These are phyloP conservation scores for Cynaeus angustus DNA, from an alignment of 2,888 invertebrate species.

Conservation along the genomic window DNA sequence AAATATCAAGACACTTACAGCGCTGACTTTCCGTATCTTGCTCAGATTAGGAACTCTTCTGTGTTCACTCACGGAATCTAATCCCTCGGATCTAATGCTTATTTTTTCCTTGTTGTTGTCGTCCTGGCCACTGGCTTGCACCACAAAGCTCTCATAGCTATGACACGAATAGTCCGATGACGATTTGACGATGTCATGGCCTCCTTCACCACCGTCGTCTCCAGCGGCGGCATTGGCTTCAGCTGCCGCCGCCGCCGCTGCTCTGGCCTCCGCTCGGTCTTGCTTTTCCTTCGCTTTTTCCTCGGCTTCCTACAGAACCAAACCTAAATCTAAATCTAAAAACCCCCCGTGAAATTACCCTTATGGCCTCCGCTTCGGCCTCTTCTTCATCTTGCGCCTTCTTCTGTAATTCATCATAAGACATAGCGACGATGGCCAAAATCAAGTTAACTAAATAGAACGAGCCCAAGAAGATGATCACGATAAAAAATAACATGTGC, in stretches of 20 bases:
- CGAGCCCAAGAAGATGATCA: slow-evolving; percentile 98
- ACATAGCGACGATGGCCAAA: slow-evolving; percentile 99
- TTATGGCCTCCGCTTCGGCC: slow-evolving; percentile 94
- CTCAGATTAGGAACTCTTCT: slow-evolving; percentile 74
- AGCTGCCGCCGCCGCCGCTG: slow-evolving; percentile 69
- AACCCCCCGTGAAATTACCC: slow-evolving; percentile 75
- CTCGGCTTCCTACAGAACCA: slow-evolving; percentile 85
- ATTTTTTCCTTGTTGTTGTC: slow-evolving; percentile 94
- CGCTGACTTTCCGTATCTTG: slow-evolving; percentile 93
- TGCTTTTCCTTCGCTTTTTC: slow-evolving; percentile 84
- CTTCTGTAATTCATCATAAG: slow-evolving; percentile 98
- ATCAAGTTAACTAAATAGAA: slow-evolving; percentile 99
- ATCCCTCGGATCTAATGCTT: slow-evolving; percentile 88
- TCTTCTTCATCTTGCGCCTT: slow-evolving; percentile 97
- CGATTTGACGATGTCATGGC: slow-evolving; percentile 86
- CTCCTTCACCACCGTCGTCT: slow-evolving; percentile 58
- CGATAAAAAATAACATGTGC: slow-evolving; percentile 99
- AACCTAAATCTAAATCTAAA: slow-evolving; percentile 45
- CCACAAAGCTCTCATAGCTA: slow-evolving; percentile 93
- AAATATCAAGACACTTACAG: slow-evolving; percentile 81
- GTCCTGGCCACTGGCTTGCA: slow-evolving; percentile 89
- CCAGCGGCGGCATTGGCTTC: slow-evolving; percentile 69
- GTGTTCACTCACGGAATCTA: slow-evolving; percentile 93
- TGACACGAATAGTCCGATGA: slow-evolving; percentile 94
- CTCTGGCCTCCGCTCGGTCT: slow-evolving; percentile 78